Base-by-base conservation (phyloP, 1,140 invertebrate genomes). In the Teleopsis dalmanni region DNA sequence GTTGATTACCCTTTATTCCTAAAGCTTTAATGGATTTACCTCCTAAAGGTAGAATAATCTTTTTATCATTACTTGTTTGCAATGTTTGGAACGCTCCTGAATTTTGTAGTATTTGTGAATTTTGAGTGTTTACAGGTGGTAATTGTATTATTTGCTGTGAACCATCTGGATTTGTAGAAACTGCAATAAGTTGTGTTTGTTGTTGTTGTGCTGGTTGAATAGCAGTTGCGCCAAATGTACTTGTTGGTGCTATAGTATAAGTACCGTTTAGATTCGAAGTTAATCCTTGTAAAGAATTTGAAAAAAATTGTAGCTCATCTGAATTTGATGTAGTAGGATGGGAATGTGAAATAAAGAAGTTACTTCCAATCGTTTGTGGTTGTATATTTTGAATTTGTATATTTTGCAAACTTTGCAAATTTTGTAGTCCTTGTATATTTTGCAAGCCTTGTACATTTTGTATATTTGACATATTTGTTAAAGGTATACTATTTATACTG, bases 371-470 rank as follows among this genome's bases (percentile, higher is more conserved):
- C 0, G 61, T 49, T 27, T 67, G 64, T 0, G 64, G 61, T 31
- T 67, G 64, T 38, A 65, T 19, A n/a, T 46, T 23, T 40, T 45
- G 46, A 11, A 38, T 5, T n/a, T 66, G 63, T 2, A 65, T 36
- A 6, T 54, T 54, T 33, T 65, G 62, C 48, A 65, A 26, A 11
- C 59, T 52, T 33, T 54, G 60, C 36, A 67, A 54, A 0, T 72
- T 60, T 55, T 71, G 21, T 58, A 67, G 54, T 1, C 72, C 57
- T 54, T 71, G 21, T 59, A 65, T 33, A 57, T 57, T 59, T 11
- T 67, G 63, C 34, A 67, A 53, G 0, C 72, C 59, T 56, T 70
- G 18, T 59, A 66, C 58, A 1, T 71, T 60, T 56, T 71, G 19
- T 55, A 65, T 29, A 56, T 55, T 58, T 56, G 66, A 4, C 60